Conservation (phyloP, 2,113 vertebrate genomes). For the Macquaria ambigua region DNA sequence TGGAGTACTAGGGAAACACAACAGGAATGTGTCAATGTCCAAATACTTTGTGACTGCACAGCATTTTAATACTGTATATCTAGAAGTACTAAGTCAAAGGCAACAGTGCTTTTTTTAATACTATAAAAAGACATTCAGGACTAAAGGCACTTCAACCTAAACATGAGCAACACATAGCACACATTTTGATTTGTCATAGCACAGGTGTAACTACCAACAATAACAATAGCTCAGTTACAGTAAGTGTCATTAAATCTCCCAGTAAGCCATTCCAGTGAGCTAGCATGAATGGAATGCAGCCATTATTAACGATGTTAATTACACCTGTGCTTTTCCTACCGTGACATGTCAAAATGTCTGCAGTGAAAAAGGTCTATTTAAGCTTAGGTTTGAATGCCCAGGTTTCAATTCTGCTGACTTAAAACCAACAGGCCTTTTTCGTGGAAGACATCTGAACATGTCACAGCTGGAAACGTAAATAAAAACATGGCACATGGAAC, state of each 20-base stretch:
- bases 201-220: not conserved
- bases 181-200: not conserved
- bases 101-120: not conserved
- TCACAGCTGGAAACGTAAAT: not conserved
- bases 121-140: not conserved
- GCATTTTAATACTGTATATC: not conserved
- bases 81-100: not conserved
- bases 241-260: not conserved
- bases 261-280: not conserved
- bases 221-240: not conserved
- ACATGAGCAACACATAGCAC: not conserved
- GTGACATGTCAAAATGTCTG: not conserved
- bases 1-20: not conserved
- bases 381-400: not conserved
- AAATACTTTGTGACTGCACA: not conserved
- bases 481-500: too few relatives aligned
- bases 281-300: not conserved
- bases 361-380: not conserved
- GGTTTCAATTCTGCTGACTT: conserved; percentile 6
- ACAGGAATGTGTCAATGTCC: not conserved
- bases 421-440: not conserved
- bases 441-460: not conserved
- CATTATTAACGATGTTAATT: not conserved
- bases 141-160: not conserved
- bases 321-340: not conserved